Conservation (phyloP, 2,797 vertebrate genomes). For the Galaxias olidus region DNA sequence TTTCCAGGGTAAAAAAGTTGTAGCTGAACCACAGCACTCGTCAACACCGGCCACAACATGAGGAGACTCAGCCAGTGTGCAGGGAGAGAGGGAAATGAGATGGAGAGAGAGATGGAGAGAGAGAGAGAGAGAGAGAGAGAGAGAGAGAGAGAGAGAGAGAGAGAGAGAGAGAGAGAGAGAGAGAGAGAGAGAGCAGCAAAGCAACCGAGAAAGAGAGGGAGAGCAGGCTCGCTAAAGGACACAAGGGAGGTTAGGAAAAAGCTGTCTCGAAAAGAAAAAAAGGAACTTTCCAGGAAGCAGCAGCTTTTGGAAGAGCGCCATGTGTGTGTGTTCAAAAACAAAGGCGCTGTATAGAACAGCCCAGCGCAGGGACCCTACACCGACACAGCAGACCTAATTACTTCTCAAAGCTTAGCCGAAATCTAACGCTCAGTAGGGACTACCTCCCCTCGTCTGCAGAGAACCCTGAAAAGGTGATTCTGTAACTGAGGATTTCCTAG, state of each 20-base stretch:
- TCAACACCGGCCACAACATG: background rate
- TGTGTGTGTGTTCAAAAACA: no score
- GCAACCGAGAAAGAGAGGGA: conserved; percentile 19
- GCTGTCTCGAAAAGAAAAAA: no score
- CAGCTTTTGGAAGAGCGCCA: no score
- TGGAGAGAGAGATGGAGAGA: background rate
- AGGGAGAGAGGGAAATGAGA: background rate
- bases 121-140: background rate
- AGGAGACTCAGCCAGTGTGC: background rate
- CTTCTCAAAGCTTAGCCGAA: no score
- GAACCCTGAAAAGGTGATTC: background rate
- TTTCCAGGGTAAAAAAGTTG: conserved; percentile 30
- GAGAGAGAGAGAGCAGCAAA: conserved; percentile 6
- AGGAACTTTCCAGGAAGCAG: no score
- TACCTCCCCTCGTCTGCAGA: background rate
- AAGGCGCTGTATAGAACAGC: conserved; percentile 2
- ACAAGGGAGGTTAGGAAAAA: no score
- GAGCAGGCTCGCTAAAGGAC: no score
- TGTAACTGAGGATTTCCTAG: no score
- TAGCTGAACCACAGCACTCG: conserved; percentile 2
- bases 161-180: conserved; percentile 13
- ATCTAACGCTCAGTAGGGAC: no score
- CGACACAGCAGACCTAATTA: no score
- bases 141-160: background rate
- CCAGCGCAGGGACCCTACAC: no score